A percentile compares a stretch with the other conserved stretches of the same genome.
phyloP scores from a whole-genome alignment of 30 jellyfish, hydroid and myxozoan genomes.

The Chrysaora quinquecirrha region DNA sequence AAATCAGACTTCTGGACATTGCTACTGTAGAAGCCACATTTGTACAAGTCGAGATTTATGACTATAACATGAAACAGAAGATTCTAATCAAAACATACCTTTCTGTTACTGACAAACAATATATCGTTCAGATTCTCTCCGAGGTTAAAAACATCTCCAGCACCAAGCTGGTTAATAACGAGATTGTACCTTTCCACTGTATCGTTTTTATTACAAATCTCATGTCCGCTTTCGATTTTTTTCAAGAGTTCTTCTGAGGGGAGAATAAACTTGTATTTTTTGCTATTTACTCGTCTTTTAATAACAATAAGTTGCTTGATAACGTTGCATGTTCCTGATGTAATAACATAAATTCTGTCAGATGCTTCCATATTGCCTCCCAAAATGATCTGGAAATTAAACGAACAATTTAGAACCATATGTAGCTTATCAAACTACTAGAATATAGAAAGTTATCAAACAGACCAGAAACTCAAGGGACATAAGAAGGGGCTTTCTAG shows the following conservation, averaged over 20 bases:
- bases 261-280: slow-evolving; percentile 39
- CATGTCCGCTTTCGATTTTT: not conserved
- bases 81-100: slow-evolving; percentile 46
- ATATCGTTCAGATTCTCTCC: slow-evolving; percentile 70
- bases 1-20: too few relatives aligned
- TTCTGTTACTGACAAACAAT: slow-evolving; percentile 43
- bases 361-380: slow-evolving; percentile 36
- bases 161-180: slow-evolving; percentile 43
- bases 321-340: slow-evolving; percentile 76
- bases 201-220: slow-evolving; percentile 3
- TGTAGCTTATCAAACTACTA: too few relatives aligned
- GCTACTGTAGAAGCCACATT: too few relatives aligned
- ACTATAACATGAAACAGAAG: too few relatives aligned
- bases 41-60: too few relatives aligned
- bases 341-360: slow-evolving; percentile 74
- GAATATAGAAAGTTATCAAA: too few relatives aligned
- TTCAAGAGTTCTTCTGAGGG: slow-evolving; percentile 42
- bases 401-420: too few relatives aligned
- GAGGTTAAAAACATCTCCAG: slow-evolving; percentile 76
- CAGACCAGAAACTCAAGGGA: too few relatives aligned
- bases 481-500: too few relatives aligned
- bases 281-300: slow-evolving; percentile 41
- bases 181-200: slow-evolving; percentile 44
- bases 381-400: slow-evolving; percentile 60
- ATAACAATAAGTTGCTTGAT: slow-evolving; percentile 61